These are phyloP conservation scores for Peromyscus polionotus DNA, from an alignment of 2,113 vertebrate genomes.

Conservation along the genomic window DNA sequence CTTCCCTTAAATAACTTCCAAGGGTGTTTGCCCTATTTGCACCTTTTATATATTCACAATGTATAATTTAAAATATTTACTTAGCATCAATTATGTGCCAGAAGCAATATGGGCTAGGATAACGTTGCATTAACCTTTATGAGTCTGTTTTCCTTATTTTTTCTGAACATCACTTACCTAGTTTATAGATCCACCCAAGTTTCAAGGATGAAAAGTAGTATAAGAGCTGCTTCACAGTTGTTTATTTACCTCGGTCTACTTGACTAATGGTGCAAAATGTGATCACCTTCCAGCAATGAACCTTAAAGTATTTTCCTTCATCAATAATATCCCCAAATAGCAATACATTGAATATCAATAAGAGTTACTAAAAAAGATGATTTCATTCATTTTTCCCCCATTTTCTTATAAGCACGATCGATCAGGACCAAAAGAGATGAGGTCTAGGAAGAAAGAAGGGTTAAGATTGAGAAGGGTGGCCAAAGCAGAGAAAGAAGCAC, in stretches of 20 bases:
- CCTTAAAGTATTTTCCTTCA: not conserved
- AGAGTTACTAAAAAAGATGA: not conserved
- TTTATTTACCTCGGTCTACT: not conserved
- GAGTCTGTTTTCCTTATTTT: not conserved
- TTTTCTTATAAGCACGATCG: not conserved
- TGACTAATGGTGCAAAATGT: not conserved
- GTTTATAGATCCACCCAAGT: not conserved
- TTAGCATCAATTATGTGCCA: not conserved
- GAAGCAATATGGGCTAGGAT: not conserved
- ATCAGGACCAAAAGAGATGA: not conserved
- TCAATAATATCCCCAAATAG: not conserved
- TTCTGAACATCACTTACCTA: not conserved
- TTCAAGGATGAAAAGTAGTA: not conserved
- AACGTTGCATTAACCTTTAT: not conserved
- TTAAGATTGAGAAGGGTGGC: not conserved
- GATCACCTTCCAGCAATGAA: not conserved
- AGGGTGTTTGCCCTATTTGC: not conserved
- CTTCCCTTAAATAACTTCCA: not conserved
- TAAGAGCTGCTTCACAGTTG: not conserved
- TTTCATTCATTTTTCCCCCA: not conserved
- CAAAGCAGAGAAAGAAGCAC: not conserved
- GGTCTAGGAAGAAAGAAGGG: not conserved
- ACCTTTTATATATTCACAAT: slow-evolving; percentile 16
- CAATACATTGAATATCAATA: not conserved
- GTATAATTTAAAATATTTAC: not conserved